Evolutionary conservation across 1,140 invertebrate genomes (phyloP).

Genomic region (Solenopsis fugax): DNA sequence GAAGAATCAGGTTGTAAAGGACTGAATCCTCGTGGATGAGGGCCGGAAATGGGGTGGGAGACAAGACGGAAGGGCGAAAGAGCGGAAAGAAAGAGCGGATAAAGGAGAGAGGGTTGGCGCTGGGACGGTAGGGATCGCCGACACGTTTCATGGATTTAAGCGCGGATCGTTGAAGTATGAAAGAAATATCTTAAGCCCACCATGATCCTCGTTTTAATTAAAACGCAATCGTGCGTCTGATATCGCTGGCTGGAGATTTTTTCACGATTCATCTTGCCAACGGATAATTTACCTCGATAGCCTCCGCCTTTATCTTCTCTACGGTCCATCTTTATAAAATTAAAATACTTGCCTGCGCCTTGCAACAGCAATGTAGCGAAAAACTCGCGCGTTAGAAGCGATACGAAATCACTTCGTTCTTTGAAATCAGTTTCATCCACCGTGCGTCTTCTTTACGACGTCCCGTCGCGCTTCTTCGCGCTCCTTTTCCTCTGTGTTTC

Average conservation of each 20-base stretch:
- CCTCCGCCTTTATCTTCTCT: slow-evolving; percentile 2
- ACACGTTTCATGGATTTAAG: slow-evolving; percentile 75
- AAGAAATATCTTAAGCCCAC: slow-evolving; percentile 82
- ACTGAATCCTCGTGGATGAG: slow-evolving; percentile 72
- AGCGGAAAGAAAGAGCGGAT: slow-evolving; percentile 27
- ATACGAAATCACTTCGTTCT: slow-evolving; percentile 38
- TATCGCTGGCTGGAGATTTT: slow-evolving; percentile 74
- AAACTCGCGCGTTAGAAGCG: not conserved
- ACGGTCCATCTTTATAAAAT: slow-evolving; percentile 20
- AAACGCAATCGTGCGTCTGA: slow-evolving; percentile 81
- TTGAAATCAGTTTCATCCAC: slow-evolving; percentile 61
- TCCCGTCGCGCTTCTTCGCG: slow-evolving; percentile 34
- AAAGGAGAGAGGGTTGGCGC: slow-evolving; percentile 37
- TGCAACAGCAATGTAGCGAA: not conserved
- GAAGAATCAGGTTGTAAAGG: slow-evolving; percentile 81
- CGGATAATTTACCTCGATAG: slow-evolving; percentile 74
- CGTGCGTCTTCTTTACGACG: slow-evolving; percentile 61
- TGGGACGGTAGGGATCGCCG: slow-evolving; percentile 54
- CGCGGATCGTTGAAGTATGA: slow-evolving; percentile 78
- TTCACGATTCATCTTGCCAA: slow-evolving; percentile 73
- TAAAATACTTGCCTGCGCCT: slow-evolving; percentile 36
- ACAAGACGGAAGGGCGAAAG: slow-evolving; percentile 53
- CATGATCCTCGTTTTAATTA: slow-evolving; percentile 81
- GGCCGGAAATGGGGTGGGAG: slow-evolving; percentile 48
- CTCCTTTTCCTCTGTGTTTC: slow-evolving; percentile 51